These are phyloP conservation scores for Laticauda colubrina DNA, from an alignment of 2,113 vertebrate species.

Conservation along the genomic window DNA sequence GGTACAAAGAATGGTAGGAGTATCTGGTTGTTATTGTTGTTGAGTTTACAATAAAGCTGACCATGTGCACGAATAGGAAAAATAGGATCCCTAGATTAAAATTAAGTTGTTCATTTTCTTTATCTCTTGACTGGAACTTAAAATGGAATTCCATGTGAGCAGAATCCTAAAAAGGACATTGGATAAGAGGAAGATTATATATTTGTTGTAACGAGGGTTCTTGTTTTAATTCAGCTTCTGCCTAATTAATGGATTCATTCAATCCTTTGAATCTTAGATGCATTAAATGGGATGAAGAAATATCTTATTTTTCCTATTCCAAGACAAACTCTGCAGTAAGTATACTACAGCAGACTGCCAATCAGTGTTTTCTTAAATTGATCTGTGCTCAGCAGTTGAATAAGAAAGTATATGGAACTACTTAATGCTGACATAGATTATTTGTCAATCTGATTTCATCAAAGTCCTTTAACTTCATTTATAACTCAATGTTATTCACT, in stretches of 20 bases:
- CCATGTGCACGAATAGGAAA: background rate
- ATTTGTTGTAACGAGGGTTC: background rate
- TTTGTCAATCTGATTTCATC: background rate
- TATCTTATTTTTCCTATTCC: background rate
- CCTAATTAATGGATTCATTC: background rate
- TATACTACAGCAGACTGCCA: background rate
- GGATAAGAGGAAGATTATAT: background rate
- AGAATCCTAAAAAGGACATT: background rate
- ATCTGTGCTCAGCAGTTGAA: background rate
- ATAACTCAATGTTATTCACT: background rate
- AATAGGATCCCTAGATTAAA: background rate
- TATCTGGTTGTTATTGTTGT: background rate
- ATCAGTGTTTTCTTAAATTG: background rate
- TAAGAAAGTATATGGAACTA: background rate
- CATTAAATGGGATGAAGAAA: background rate
- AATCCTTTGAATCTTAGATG: background rate
- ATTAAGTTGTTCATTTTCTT: background rate
- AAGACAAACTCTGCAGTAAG: background rate
- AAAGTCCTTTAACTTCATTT: background rate
- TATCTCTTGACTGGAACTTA: background rate
- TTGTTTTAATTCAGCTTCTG: background rate
- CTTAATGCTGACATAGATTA: background rate
- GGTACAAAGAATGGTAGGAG: background rate
- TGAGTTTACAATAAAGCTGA: background rate
- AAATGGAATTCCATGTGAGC: background rate